Evolutionary conservation across 2,113 vertebrate genomes (phyloP).

Genomic region (Formicarius rufipectus): DNA sequence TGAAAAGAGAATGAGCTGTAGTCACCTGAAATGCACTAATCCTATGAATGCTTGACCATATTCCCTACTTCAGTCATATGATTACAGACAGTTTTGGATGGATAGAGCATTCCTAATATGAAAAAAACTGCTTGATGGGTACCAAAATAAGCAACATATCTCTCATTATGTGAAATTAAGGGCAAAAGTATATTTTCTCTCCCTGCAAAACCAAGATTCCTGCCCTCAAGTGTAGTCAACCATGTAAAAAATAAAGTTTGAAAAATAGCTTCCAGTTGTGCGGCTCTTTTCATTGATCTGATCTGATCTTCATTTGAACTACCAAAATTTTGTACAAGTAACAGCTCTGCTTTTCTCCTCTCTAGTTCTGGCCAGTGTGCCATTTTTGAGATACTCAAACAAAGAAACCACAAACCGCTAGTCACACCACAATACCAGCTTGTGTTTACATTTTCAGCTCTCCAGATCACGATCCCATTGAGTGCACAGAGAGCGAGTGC

Average conservation of each 20-base stretch:
- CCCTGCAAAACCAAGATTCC: slow-evolving; percentile 54
- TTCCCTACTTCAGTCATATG: neutral
- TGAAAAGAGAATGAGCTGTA: neutral
- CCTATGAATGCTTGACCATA: neutral
- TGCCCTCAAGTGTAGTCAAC: slow-evolving; percentile 31
- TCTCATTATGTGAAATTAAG: slow-evolving; percentile 11
- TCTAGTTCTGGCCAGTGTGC: slow-evolving; percentile 81
- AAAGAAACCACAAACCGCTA: slow-evolving; percentile 82
- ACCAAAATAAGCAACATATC: neutral
- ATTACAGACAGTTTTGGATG: neutral
- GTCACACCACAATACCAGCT: slow-evolving; percentile 84
- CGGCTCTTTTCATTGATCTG: slow-evolving; percentile 38
- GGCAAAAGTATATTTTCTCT: slow-evolving; percentile 16
- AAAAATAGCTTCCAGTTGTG: neutral
- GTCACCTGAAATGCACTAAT: neutral
- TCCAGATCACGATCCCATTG: slow-evolving; percentile 83
- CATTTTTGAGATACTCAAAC: slow-evolving; percentile 83
- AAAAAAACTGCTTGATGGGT: neutral
- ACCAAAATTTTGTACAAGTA: slow-evolving; percentile 2
- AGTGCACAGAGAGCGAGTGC: slow-evolving; percentile 82
- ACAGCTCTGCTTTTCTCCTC: slow-evolving; percentile 70
- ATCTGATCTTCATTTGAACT: slow-evolving; percentile 46
- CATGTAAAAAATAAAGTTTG: slow-evolving; percentile 17
- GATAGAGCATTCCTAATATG: neutral
- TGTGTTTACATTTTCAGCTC: slow-evolving; percentile 85